These are phyloP conservation scores for Eidolon helvum DNA, from an alignment of 2,113 vertebrate species.

Conservation along the genomic window DNA sequence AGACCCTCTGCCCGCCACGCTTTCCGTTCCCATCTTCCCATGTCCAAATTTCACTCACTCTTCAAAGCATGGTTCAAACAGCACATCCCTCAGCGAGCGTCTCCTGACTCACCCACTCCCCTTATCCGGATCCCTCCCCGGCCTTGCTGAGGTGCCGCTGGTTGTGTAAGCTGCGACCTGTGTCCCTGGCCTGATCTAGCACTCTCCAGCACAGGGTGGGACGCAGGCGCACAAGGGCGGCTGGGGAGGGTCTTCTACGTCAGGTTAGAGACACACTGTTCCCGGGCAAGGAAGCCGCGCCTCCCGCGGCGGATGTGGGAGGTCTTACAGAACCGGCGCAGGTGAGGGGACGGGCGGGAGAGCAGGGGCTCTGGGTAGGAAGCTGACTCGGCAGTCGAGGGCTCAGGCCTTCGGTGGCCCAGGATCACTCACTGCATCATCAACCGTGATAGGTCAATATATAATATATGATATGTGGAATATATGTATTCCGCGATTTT, in stretches of 20 bases:
- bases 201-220: not conserved
- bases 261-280: not conserved
- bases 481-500: not conserved
- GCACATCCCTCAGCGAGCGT: not conserved
- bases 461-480: not conserved
- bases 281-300: not conserved
- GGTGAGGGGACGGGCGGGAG: not conserved
- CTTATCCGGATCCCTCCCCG: not conserved
- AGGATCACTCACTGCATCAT: not conserved
- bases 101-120: not conserved
- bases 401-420: not conserved
- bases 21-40: not conserved
- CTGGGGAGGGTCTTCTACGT: accelerated
- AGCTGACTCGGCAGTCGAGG: not conserved
- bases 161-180: too few relatives aligned
- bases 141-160: not conserved
- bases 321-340: not conserved
- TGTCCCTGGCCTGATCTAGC: accelerated
- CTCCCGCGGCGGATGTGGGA: too few relatives aligned
- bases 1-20: not conserved
- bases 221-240: not conserved
- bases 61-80: not conserved
- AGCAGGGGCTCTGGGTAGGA: not conserved
- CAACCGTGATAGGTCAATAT: not conserved
- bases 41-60: not conserved